phyloP scores from a whole-genome alignment of 1,140 invertebrate species.

The Adelges cooleyi region DNA sequence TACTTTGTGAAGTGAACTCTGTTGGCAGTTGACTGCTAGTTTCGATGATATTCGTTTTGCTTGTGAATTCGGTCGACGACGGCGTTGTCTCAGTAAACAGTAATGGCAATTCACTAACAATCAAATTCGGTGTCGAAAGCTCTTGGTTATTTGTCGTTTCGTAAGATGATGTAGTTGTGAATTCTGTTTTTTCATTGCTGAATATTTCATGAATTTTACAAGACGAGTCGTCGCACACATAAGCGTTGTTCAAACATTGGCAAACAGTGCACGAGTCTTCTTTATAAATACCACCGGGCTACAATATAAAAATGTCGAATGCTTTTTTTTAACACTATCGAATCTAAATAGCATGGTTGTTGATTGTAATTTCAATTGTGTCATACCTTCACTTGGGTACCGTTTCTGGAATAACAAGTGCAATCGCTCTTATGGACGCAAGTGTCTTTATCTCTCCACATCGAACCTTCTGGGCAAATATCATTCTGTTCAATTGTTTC shows the following conservation, averaged over 20 bases:
- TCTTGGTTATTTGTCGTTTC: conserved; percentile 17
- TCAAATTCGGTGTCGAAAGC: neutral
- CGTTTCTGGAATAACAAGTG: conserved; percentile 50
- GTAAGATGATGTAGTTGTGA: neutral
- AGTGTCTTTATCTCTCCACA: conserved; percentile 53
- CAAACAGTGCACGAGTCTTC: conserved; percentile 53
- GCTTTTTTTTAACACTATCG: conserved; percentile 12
- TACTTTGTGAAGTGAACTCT: too few species aligned
- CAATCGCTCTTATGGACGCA: conserved; percentile 60
- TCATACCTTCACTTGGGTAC: conserved; percentile 49
- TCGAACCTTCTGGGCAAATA: conserved; percentile 38
- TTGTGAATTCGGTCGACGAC: neutral
- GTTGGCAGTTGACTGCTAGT: too few species aligned
- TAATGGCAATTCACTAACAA: neutral
- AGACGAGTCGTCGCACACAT: conserved; percentile 47
- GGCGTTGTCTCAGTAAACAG: neutral
- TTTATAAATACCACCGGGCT: conserved; percentile 48
- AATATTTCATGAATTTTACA: conserved; percentile 36
- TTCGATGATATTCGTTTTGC: too few species aligned
- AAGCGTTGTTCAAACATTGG: conserved; percentile 63
- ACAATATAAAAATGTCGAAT: conserved; percentile 32
- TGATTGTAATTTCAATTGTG: neutral
- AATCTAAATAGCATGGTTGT: neutral
- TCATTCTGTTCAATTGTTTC: conserved; percentile 17
- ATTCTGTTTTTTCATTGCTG: conserved; percentile 2